Percentiles rank a stretch among this genome's conserved stretches.
phyloP scores from a whole-genome alignment of 2,797 vertebrate genomes.

The Enteromius mattozi region DNA sequence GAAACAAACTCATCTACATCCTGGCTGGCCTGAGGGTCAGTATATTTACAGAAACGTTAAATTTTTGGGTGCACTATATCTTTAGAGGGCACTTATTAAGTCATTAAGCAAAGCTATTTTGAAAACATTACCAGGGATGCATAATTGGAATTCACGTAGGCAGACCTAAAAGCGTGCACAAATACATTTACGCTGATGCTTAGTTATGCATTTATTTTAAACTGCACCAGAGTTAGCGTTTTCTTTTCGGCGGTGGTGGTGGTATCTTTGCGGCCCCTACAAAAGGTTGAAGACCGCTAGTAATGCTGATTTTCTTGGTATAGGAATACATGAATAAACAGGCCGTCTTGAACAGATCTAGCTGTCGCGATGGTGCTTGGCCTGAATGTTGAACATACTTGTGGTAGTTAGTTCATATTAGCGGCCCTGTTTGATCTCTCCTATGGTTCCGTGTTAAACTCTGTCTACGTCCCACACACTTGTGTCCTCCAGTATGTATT shows the following conservation, averaged over 20 bases:
- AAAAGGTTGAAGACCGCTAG: neutral
- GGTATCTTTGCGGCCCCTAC: neutral
- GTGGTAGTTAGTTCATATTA: conserved; percentile 24
- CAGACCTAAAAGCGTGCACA: neutral
- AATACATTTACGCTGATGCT: neutral
- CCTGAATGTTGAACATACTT: conserved; percentile 7
- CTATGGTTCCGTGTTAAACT: conserved; percentile 31
- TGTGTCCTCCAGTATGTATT: conserved; percentile 56
- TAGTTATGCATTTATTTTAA: neutral
- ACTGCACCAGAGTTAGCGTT: neutral
- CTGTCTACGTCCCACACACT: conserved; percentile 64
- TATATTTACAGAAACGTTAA: neutral
- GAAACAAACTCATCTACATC: neutral
- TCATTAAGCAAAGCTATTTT: neutral
- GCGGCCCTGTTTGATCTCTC: conserved; percentile 11
- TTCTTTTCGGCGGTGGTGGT: neutral
- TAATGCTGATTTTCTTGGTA: neutral
- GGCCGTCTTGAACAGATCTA: neutral
- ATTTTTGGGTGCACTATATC: neutral
- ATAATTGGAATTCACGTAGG: neutral
- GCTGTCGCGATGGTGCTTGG: neutral
- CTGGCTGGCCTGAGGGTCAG: neutral
- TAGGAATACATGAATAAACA: conserved; percentile 5
- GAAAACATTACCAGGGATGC: neutral
- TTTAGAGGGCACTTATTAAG: neutral